Evolutionary conservation across 2,797 vertebrate species (phyloP).

Genomic region (Ciconia nigra): DNA sequence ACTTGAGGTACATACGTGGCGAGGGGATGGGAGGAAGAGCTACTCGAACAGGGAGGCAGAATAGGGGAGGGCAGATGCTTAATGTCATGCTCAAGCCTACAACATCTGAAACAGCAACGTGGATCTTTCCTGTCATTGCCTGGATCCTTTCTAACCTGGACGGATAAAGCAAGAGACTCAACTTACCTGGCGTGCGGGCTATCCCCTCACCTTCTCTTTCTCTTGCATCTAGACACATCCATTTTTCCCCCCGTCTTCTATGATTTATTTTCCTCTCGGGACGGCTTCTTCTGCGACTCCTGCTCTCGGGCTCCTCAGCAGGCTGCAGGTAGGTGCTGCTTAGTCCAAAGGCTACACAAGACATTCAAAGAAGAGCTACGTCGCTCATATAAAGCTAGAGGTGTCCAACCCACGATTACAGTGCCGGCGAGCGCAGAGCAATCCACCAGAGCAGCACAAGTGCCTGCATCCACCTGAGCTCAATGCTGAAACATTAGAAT

Average conservation of each 20-base stretch:
- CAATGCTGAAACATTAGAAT: background rate
- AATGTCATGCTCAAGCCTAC: background rate
- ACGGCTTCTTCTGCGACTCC: background rate
- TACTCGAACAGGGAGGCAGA: background rate
- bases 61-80: background rate
- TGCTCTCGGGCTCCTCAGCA: background rate
- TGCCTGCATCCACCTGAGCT: background rate
- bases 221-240: slow-evolving; percentile 24
- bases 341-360: slow-evolving; percentile 19
- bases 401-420: background rate
- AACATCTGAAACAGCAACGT: background rate
- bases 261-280: background rate
- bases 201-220: slow-evolving; percentile 51
- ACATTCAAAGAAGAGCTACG: background rate
- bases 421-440: background rate
- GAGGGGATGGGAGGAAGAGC: background rate
- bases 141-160: background rate
- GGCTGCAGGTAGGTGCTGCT: slow-evolving; percentile 3
- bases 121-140: background rate
- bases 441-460: background rate
- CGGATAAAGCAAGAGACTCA: slow-evolving; percentile 29
- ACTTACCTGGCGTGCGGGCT: slow-evolving; percentile 19
- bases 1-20: background rate
- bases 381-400: background rate
- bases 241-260: background rate